Evolutionary conservation across 2,888 invertebrate genomes (phyloP).

Genomic region (Eupithecia subumbrata): DNA sequence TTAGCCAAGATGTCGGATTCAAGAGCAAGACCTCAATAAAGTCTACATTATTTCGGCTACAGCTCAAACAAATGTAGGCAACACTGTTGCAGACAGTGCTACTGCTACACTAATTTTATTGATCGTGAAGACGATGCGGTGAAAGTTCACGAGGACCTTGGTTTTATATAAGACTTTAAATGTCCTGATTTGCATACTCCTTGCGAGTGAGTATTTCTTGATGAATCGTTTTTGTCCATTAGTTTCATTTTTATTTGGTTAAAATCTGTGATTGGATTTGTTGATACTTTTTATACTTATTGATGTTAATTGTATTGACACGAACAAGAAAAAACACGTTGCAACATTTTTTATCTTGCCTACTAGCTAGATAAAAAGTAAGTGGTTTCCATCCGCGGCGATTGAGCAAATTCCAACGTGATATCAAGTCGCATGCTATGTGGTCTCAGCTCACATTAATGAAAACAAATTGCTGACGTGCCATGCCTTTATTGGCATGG

Average conservation of each 20-base stretch:
- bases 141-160: slow-evolving; percentile 24
- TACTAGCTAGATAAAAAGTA: neutral
- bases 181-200: slow-evolving; percentile 14
- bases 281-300: neutral
- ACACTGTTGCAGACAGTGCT: slow-evolving; percentile 7
- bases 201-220: neutral
- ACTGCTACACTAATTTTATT: slow-evolving; percentile 12
- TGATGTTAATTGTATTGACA: neutral
- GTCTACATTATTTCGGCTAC: slow-evolving; percentile 7
- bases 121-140: slow-evolving; percentile 16
- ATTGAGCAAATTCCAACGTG: slow-evolving; percentile 16
- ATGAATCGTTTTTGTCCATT: neutral
- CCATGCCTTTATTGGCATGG: slow-evolving; percentile 36
- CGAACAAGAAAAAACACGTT: neutral
- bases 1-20: slow-evolving; percentile 1
- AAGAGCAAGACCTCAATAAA: slow-evolving; percentile 8
- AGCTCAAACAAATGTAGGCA: neutral
- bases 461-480: slow-evolving; percentile 41
- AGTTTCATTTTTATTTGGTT: neutral
- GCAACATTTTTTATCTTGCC: neutral
- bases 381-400: neutral
- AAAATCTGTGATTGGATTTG: neutral
- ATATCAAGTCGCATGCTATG: slow-evolving; percentile 19
- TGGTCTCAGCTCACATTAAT: slow-evolving; percentile 22
- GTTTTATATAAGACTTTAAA: slow-evolving; percentile 9